Percentiles rank a stretch among this genome's conserved stretches.
These are phyloP conservation scores for Phymatocera aterrima DNA, from an alignment of 2,888 invertebrate species.

Conservation along the genomic window DNA sequence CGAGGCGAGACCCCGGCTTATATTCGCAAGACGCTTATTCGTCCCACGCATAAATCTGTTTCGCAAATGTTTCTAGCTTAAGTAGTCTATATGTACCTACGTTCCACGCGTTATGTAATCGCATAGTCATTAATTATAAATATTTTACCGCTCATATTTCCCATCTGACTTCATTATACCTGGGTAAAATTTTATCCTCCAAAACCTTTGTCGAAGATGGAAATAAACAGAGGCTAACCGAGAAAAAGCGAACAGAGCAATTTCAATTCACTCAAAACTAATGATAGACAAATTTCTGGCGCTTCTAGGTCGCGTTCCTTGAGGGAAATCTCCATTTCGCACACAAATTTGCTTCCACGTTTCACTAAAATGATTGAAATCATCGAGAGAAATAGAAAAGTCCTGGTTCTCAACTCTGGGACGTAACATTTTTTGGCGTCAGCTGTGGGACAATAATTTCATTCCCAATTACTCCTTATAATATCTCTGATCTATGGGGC, in stretches of 20 bases:
- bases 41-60: constrained; percentile 73
- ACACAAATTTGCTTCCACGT: not conserved
- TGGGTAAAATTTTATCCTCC: not conserved
- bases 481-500: too few species aligned
- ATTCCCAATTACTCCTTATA: too few species aligned
- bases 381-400: not conserved
- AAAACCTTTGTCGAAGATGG: not conserved
- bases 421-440: not conserved
- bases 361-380: too few species aligned
- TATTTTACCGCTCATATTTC: too few species aligned
- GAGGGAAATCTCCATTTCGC: not conserved
- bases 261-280: not conserved
- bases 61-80: constrained; percentile 65
- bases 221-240: not conserved
- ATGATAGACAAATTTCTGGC: not conserved
- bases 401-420: not conserved
- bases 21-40: constrained; percentile 55
- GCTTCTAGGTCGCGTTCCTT: not conserved
- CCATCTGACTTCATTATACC: constrained; percentile 8
- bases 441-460: constrained; percentile 13
- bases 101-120: constrained; percentile 14
- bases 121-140: not conserved
- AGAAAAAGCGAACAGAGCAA: not conserved
- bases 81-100: too few species aligned
- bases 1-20: constrained; percentile 42